Conservation (phyloP, 2,113 vertebrate species). For the Petromus typicus region DNA sequence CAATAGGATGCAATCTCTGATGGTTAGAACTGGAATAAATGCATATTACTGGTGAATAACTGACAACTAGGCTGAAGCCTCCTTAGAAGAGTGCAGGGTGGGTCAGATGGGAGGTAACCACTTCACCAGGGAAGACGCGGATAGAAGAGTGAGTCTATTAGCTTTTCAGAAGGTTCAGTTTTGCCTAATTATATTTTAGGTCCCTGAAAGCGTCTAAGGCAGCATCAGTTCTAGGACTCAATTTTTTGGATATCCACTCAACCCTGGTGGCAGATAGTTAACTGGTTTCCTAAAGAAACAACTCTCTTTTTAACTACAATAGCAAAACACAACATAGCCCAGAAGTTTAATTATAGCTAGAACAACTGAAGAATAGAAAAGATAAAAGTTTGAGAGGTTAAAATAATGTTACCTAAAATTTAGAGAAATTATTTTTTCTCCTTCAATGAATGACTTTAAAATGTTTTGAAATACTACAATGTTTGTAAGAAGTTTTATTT, state of each 20-base stretch:
- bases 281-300: background rate
- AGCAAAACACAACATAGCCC: background rate
- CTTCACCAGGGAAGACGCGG: background rate
- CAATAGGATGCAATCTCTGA: background rate
- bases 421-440: background rate
- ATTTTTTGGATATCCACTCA: background rate
- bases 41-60: background rate
- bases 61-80: background rate
- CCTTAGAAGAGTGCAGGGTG: background rate
- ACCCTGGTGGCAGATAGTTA: background rate
- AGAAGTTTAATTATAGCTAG: constrained; percentile 12
- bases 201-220: background rate
- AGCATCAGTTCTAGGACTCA: background rate
- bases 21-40: background rate
- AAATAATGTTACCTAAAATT: background rate
- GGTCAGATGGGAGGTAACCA: background rate
- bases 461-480: background rate
- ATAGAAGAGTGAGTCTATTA: background rate
- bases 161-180: background rate
- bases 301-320: background rate
- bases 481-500: background rate
- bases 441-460: constrained; percentile 28
- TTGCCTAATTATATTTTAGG: background rate
- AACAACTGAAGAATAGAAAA: constrained; percentile 20
- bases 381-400: background rate